These are phyloP conservation scores for Megastigmus dorsalis DNA, from an alignment of 2,888 invertebrate genomes.

Conservation along the genomic window DNA sequence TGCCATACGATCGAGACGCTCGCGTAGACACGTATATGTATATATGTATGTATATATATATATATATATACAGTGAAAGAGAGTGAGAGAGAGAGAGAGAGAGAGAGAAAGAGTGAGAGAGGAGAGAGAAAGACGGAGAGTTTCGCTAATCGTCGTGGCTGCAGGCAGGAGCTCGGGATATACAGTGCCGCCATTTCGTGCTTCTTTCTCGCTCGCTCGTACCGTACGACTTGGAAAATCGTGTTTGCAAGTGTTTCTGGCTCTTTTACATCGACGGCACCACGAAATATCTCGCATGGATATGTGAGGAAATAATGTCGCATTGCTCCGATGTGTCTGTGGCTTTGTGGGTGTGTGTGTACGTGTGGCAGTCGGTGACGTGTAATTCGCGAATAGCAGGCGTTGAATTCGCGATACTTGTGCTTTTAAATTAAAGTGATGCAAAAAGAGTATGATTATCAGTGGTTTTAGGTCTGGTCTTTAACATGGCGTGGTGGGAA, in stretches of 20 bases:
- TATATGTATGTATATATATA: too few relatives aligned
- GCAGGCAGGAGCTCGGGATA: not conserved
- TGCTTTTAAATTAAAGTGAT: not conserved
- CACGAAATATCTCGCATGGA: too few relatives aligned
- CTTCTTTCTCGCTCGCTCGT: slow-evolving; percentile 46
- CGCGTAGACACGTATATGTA: too few relatives aligned
- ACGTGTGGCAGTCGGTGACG: too few relatives aligned
- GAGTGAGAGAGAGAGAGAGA: too few relatives aligned
- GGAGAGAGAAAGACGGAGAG: slow-evolving; percentile 8
- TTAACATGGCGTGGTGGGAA: not conserved
- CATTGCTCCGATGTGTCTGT: too few relatives aligned
- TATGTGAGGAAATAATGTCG: too few relatives aligned
- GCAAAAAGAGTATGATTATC: too few relatives aligned
- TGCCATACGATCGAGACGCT: too few relatives aligned
- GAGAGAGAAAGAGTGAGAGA: not conserved
- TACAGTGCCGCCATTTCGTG: slow-evolving; percentile 53
- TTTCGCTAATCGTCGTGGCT: slow-evolving; percentile 23
- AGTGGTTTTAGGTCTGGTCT: not conserved
- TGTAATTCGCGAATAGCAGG: not conserved
- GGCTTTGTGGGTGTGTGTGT: too few relatives aligned
- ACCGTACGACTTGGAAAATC: not conserved
- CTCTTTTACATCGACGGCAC: not conserved
- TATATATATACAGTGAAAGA: too few relatives aligned
- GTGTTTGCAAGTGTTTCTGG: not conserved
- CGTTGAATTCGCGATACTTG: not conserved